Conservation (phyloP, 2,113 vertebrate species). For the Fulmarus glacialis region DNA sequence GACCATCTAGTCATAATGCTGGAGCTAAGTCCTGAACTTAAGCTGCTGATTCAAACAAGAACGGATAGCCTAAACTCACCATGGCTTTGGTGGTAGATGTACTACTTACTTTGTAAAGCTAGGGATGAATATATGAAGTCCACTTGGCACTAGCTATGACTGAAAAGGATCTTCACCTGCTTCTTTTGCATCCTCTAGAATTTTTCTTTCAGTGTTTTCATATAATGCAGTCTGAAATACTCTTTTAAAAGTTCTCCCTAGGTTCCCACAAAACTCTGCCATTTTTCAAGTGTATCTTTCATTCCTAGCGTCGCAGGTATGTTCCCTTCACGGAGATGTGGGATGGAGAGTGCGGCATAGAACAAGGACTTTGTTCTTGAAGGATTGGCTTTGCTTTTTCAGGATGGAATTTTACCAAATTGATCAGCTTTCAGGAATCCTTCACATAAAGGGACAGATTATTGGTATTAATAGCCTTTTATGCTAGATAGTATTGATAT, state of each 20-base stretch:
- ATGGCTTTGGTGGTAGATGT: background rate
- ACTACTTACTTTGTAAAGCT: background rate
- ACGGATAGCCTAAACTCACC: background rate
- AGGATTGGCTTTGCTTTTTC: background rate
- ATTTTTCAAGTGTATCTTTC: background rate
- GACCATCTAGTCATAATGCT: background rate
- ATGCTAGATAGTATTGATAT: conserved; percentile 34
- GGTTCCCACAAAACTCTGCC: background rate
- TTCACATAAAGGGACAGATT: background rate
- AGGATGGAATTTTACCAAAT: background rate
- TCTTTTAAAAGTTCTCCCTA: background rate
- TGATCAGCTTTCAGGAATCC: conserved; percentile 3
- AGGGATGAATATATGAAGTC: background rate
- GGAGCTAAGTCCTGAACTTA: background rate
- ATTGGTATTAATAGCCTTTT: conserved; percentile 22
- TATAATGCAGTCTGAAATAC: background rate
- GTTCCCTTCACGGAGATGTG: background rate
- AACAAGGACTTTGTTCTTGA: background rate
- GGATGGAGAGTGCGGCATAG: background rate
- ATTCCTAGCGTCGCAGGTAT: background rate
- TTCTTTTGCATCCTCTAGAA: background rate
- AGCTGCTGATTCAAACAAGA: background rate
- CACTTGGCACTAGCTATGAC: background rate
- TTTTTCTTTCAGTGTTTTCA: background rate
- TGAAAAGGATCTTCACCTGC: background rate